Evolutionary conservation across 2,888 invertebrate genomes (phyloP), one percentile per base, ranked within the genome.

Genomic region (Frankliniella fusca): DNA sequence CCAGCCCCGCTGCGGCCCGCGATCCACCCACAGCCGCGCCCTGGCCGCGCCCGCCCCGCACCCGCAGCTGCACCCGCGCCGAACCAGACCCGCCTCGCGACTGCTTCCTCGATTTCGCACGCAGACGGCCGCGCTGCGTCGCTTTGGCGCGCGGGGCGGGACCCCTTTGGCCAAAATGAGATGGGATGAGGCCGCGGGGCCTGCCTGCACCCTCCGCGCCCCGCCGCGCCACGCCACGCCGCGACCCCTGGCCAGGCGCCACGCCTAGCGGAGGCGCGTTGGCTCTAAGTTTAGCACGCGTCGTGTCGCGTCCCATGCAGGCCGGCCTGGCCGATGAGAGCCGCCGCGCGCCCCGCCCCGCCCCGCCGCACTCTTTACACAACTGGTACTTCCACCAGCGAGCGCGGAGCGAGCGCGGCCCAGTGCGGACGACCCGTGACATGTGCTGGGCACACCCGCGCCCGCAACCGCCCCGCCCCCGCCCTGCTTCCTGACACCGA

Each of bases 181-280:
- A 18, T 61, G 61, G 18, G 70, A 27, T 23, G 23, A 27, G 70
- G 23, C 70, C 70, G 70, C 54, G 18, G 0, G 15, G 18, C 15
- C 61, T 18, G 61, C 61, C 61, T 20, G 61, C 18, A 7, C 61
- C 18, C 70, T 23, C 9, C 70, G 70, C 70, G 23, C 70, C n/a
- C n/a, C n/a, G n/a, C n/a, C n/a, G n/a, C 20, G 23, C 70, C 70
- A 23, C 70, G 70, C 70, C 23, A 12, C 70, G 70, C 70, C 70
- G 27, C 70, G 70, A n/a, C 61, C 18, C 20, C 8, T n/a, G 20
- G n/a, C 61, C 18, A 5, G 18, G 23, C 70, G 70, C 70, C 70
- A 11, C 70, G 70, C 70, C 70, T 76, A 76, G 70, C 70, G 70
- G 23, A 76, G 70, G 70, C 70, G 27, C 70, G 70, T 76, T 76